A percentile compares a stretch with the other conserved stretches of the same genome.
Conservation (phyloP, 1,140 invertebrate species). For the Brachionus manjavacas region DNA sequence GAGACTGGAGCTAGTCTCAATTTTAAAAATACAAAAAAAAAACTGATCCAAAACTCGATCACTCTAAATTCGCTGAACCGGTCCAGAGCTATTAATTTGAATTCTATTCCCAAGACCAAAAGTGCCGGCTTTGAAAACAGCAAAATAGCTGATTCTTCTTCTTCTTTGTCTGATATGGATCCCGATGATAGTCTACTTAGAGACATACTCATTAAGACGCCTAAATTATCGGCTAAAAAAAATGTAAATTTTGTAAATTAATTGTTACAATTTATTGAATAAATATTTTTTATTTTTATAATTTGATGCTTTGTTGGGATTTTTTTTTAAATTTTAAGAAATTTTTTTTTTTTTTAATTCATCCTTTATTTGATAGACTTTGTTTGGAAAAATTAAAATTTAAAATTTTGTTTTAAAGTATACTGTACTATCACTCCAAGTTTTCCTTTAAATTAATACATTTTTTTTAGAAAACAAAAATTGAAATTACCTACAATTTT, state of each 20-base stretch:
- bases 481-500: no score
- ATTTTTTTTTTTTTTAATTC: no score
- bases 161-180: slow-evolving; percentile 32
- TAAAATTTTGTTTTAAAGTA: no score
- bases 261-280: background rate
- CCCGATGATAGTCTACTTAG: slow-evolving; percentile 20
- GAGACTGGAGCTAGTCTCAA: background rate
- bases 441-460: no score
- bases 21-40: background rate
- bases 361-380: no score
- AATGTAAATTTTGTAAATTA: slow-evolving; percentile 1
- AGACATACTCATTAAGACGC: slow-evolving; percentile 15
- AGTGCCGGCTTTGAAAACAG: background rate
- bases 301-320: background rate
- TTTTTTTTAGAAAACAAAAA: no score
- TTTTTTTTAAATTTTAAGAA: background rate
- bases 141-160: background rate
- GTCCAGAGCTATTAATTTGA: background rate
- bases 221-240: background rate
- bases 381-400: no score
- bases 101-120: background rate
- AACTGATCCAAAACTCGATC: background rate
- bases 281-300: background rate
- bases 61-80: background rate
- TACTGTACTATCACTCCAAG: no score